Evolutionary conservation across 2,888 invertebrate species (phyloP), one percentile per base, ranked within the genome.

Genomic region (Amphipyra berbera): DNA sequence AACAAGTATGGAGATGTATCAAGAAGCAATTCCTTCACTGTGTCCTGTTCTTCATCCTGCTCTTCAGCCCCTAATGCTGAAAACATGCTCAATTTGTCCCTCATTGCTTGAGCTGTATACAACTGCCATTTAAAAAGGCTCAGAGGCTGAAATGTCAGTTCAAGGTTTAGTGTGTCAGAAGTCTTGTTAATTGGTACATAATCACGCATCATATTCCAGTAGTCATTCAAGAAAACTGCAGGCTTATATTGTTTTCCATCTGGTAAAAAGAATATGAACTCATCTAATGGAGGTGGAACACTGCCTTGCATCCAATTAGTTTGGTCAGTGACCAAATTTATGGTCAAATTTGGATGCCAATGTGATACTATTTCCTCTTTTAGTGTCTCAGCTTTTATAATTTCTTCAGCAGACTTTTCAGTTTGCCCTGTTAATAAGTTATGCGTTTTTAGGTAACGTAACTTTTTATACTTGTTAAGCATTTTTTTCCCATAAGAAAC

Each of bases 291-390:
- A 42, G 97, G 96, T 1, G 99, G 99, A 0, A 99, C 97, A 79
- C 97, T 96, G 8, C 99, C 99, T 82, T 96, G 96, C 33, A 97
- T 96, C 99, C 99, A 99, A 73, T 97, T 97, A 0, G 99, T 99
- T 90, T 99, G 98, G 93, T 99, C 99, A 53, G 98, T 97, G 1
- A 99, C 97, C 52, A 99, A 89, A 92, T 98, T 99, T 54, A 99
- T 95, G 0, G 99, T 99, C 82, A 99, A 91, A 94, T 99, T 99
- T 5, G 99, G 99, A 96, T 99, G 99, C 99, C 99, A 99, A 90
- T 99, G 99, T 2, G 99, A 99, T 0, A 99, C 95, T 61, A 99
- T 97, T 92, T 99, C 98, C 82, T 97, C 97, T 82, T 96, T 97
- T 85, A 97, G 93, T 56, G 96, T 95, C 82, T 97, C 97, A 40